A percentile compares a stretch with the other conserved stretches of the same genome.
Conservation (phyloP, 1,140 invertebrate genomes). For the Anagrus nilaparvatae region DNA sequence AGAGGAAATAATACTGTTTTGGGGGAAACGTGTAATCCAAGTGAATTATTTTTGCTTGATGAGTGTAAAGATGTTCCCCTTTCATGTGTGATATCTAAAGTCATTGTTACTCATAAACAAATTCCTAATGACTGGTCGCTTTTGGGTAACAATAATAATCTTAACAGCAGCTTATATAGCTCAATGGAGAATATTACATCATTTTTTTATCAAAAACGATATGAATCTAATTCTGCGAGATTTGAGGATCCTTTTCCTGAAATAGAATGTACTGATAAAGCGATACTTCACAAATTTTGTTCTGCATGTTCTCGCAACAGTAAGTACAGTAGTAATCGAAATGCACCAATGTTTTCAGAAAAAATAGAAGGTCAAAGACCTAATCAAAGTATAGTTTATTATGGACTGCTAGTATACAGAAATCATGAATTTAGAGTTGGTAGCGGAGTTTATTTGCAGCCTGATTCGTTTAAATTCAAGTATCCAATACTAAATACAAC, state of each 20-base stretch:
- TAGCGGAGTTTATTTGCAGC: conserved; percentile 61
- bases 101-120: conserved; percentile 23
- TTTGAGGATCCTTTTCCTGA: neutral
- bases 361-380: conserved; percentile 16
- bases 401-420: conserved; percentile 26
- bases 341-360: conserved; percentile 9
- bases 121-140: conserved; percentile 12
- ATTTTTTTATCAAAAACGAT: conserved; percentile 4
- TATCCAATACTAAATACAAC: conserved; percentile 40
- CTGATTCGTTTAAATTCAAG: conserved; percentile 55
- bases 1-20: conserved; percentile 65
- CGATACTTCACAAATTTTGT: neutral
- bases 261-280: neutral
- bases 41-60: conserved; percentile 67
- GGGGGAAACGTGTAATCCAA: conserved; percentile 64
- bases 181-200: neutral
- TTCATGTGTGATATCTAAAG: conserved; percentile 46
- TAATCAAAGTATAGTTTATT: conserved; percentile 18
- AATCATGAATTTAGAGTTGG: conserved; percentile 55
- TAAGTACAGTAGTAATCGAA: neutral
- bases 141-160: conserved; percentile 31
- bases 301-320: conserved; percentile 6
- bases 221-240: neutral
- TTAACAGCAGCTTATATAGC: conserved; percentile 42
- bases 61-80: conserved; percentile 61